Evolutionary conservation across 2,113 vertebrate genomes (phyloP).

Genomic region (Empidonax alnorum): DNA sequence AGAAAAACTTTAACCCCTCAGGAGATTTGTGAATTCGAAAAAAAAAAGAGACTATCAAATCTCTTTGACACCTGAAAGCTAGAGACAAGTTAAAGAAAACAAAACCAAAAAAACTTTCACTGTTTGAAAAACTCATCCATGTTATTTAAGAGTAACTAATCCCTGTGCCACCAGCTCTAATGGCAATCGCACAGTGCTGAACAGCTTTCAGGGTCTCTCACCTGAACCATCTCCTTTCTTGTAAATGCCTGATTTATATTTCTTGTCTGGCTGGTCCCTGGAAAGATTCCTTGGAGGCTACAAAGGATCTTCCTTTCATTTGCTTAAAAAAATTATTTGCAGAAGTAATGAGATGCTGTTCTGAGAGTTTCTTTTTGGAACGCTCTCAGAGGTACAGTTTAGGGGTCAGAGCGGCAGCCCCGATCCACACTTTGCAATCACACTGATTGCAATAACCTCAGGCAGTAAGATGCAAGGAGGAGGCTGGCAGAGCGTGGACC

Average conservation of each 20-base stretch:
- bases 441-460: neutral
- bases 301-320: neutral
- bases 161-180: neutral
- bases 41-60: neutral
- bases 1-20: neutral
- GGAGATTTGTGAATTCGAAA: neutral
- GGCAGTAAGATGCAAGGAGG: neutral
- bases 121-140: conserved; percentile 5
- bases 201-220: neutral
- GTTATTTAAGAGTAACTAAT: neutral
- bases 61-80: neutral
- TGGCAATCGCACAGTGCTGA: neutral
- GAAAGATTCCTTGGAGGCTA: conserved; percentile 20
- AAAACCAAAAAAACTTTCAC: neutral
- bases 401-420: neutral
- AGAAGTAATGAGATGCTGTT: neutral
- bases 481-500: neutral
- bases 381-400: neutral
- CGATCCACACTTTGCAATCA: neutral
- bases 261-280: neutral
- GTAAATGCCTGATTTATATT: conserved; percentile 3
- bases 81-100: neutral
- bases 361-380: neutral
- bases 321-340: neutral
- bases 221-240: neutral